Evolutionary conservation across 2,113 vertebrate genomes (phyloP).

Genomic region (Hystrix brachyura): DNA sequence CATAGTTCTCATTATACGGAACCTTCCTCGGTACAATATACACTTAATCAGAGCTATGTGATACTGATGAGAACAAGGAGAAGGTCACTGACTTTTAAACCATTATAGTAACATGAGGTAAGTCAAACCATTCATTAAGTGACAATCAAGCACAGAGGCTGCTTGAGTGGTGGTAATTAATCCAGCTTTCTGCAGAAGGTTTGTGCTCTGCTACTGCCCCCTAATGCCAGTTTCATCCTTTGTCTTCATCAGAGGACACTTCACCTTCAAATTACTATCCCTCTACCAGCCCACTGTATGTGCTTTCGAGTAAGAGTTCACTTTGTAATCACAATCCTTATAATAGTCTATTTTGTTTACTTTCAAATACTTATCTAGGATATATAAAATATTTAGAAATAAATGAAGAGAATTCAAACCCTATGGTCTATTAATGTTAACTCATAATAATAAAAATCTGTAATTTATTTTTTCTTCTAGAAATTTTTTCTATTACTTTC

Average conservation of each 20-base stretch:
- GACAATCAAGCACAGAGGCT: not conserved
- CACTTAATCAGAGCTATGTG: not conserved
- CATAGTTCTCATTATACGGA: not conserved
- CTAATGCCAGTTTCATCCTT: not conserved
- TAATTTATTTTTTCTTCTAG: not conserved
- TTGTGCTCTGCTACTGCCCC: not conserved
- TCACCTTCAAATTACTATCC: not conserved
- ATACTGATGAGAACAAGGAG: not conserved
- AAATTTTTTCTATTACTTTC: not conserved
- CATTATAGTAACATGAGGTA: not conserved
- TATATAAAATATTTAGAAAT: not conserved
- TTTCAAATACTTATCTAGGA: not conserved
- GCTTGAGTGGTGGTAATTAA: not conserved
- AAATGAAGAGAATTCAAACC: not conserved
- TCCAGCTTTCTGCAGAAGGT: not conserved
- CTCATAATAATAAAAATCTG: constrained; percentile 11
- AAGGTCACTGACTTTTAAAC: not conserved
- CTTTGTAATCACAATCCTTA: not conserved
- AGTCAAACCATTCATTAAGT: constrained; percentile 57
- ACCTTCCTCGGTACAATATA: not conserved
- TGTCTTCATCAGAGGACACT: not conserved
- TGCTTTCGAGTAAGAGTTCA: not conserved
- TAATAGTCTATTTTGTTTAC: not conserved
- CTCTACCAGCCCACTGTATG: not conserved
- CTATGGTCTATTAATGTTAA: not conserved